Evolutionary conservation across 2,113 vertebrate species (phyloP).

Genomic region (Cyphomyrus discorhynchus): DNA sequence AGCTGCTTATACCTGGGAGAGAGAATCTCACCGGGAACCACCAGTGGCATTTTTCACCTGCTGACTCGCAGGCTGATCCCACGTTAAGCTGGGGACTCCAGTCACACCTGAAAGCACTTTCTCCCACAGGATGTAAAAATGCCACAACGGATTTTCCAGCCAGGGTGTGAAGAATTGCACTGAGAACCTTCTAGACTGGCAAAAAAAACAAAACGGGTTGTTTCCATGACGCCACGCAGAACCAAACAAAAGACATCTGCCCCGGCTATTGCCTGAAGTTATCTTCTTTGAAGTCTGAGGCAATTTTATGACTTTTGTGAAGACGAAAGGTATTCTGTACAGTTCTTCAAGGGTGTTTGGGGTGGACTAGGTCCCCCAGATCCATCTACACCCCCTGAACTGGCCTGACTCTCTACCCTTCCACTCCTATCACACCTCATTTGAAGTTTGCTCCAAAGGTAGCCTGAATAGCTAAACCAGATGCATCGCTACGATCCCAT

Average conservation of each 20-base stretch:
- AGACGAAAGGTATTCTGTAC: neutral
- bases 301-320: constrained; percentile 11
- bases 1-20: no score
- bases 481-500: neutral
- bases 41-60: neutral
- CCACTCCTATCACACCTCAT: neutral
- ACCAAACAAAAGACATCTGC: constrained; percentile 20
- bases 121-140: constrained; percentile 8
- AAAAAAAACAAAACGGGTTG: neutral
- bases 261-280: neutral
- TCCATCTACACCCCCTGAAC: neutral
- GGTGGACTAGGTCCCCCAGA: neutral
- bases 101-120: constrained; percentile 6
- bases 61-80: neutral
- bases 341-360: neutral
- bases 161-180: constrained; percentile 15
- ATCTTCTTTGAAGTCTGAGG: constrained; percentile 3
- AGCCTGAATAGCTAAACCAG: constrained; percentile 19
- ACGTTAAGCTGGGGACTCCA: neutral
- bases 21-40: neutral
- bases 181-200: neutral
- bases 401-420: neutral
- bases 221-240: constrained; percentile 15
- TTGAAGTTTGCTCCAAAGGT: constrained; percentile 21
- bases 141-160: constrained; percentile 6